phyloP scores from a whole-genome alignment of 2,797 vertebrate species.

The Heteromormyrus szaboi region DNA sequence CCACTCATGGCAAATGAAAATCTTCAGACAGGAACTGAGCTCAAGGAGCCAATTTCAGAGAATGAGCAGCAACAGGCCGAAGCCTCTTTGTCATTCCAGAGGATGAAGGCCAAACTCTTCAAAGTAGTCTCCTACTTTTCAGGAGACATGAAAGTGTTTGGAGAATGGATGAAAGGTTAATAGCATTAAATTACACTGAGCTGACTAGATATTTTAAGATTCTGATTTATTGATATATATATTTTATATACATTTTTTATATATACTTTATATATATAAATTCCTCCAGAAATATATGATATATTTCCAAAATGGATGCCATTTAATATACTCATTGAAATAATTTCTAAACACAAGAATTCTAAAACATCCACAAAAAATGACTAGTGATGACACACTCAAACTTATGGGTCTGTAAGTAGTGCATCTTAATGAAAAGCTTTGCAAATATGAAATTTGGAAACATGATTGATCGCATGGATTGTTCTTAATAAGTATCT shows the following conservation, averaged over 20 bases:
- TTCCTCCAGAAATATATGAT: too few species aligned
- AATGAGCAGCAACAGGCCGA: conserved; percentile 10
- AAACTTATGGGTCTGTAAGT: not conserved
- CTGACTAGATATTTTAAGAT: not conserved
- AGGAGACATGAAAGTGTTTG: conserved; percentile 78
- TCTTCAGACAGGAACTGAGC: conserved; percentile 12
- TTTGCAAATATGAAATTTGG: not conserved
- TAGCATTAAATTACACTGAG: not conserved
- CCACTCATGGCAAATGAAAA: conserved; percentile 57
- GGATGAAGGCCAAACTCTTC: conserved; percentile 46
- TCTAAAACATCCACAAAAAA: not conserved
- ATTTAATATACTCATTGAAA: not conserved
- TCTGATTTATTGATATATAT: not conserved
- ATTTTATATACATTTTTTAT: too few species aligned
- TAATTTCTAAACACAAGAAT: not conserved
- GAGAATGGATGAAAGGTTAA: conserved; percentile 84
- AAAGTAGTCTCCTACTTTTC: conserved; percentile 66
- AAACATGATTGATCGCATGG: not conserved
- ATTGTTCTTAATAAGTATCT: not conserved
- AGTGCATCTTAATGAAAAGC: not conserved
- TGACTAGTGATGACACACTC: not conserved
- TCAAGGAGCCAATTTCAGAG: conserved; percentile 17
- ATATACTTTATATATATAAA: too few species aligned
- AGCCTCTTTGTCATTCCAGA: conserved; percentile 7
- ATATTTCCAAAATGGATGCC: not conserved